These are phyloP conservation scores for Corticium candelabrum DNA, from an alignment of 37 sponge, comb jelly and placozoan genomes.

Conservation along the genomic window DNA sequence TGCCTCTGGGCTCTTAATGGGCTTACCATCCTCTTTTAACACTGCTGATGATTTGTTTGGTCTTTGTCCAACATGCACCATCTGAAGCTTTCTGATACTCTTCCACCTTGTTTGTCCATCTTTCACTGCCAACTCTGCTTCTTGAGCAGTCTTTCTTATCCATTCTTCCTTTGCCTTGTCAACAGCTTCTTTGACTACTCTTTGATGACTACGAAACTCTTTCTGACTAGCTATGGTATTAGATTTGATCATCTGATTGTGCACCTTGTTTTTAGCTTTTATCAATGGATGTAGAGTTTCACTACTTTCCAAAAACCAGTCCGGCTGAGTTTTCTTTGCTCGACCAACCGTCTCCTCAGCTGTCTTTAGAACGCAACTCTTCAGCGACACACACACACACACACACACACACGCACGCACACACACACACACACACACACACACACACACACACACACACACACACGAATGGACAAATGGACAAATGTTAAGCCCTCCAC, in stretches of 20 bases:
- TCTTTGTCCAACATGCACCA: no score
- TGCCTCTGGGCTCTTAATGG: no score
- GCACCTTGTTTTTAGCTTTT: constrained; percentile 22
- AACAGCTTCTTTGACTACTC: constrained; percentile 33
- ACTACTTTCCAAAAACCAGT: constrained; percentile 26
- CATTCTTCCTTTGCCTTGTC: no score
- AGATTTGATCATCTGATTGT: no score
- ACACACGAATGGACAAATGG: no score
- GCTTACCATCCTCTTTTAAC: no score
- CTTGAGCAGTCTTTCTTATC: no score
- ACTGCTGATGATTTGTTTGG: no score
- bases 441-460: neutral
- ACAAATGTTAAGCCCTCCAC: no score
- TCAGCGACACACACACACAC: constrained; percentile 2
- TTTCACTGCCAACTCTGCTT: constrained; percentile 8
- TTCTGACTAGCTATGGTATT: neutral
- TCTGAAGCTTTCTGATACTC: constrained; percentile 27
- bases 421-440: constrained; percentile 6
- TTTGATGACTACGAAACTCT: constrained; percentile 21
- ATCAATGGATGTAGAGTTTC: constrained; percentile 20
- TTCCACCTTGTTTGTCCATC: constrained; percentile 15
- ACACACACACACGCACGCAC: constrained; percentile 1
- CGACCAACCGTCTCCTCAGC: constrained; percentile 19
- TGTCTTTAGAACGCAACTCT: neutral
- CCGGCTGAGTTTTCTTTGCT: constrained; percentile 24